Base-by-base conservation (phyloP, 2,888 invertebrate genomes). In the Drosophila cracens region DNA sequence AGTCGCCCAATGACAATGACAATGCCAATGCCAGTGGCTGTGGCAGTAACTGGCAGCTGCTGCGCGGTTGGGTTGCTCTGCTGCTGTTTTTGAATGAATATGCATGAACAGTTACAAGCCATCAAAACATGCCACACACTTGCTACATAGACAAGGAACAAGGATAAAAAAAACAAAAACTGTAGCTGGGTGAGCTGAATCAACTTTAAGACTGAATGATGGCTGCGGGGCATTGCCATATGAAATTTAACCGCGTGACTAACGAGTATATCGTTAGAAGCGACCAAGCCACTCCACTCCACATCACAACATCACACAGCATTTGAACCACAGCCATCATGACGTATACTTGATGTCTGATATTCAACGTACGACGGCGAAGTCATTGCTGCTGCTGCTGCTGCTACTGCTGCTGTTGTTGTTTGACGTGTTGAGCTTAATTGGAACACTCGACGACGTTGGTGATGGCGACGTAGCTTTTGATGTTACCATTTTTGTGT, bases 381-480 rank as follows among this genome's bases (percentile, higher is more conserved):
- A 46, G 46, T 46, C 40, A 58, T 6, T 43, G 43, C 27, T 52
- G 60, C 27, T 65, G 78, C 33, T 11, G 33, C 33, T 33, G 38
- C 31, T 31, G 67, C 57, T 78, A 31, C 0, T 16, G 49, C 18
- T 66, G 60, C 31, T 70, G 78, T 72, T 82, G 86, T 85, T 87
- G 81, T 81, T 89, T 85, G 86, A 87, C 90, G 90, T 85, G 90
- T 86, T 76, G 86, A 83, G 86, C 87, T 86, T 86, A 86, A 86
- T 86, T 86, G 90, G 90, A 88, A 79, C 88, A 89, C 90, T 86
- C 86, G 72, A 70, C 81, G 82, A 69, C 59, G 81, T 61, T 74
- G 64, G 36, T 34, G 68, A 70, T 64, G 57, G 54, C 66, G 53
- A 67, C 60, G 72, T 77, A 70, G 75, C 87, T 89, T 89, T 76